A percentile compares a stretch with the other conserved stretches of the same genome.
These are phyloP conservation scores for Myodes glareolus DNA, from an alignment of 2,113 vertebrate species.

Conservation along the genomic window DNA sequence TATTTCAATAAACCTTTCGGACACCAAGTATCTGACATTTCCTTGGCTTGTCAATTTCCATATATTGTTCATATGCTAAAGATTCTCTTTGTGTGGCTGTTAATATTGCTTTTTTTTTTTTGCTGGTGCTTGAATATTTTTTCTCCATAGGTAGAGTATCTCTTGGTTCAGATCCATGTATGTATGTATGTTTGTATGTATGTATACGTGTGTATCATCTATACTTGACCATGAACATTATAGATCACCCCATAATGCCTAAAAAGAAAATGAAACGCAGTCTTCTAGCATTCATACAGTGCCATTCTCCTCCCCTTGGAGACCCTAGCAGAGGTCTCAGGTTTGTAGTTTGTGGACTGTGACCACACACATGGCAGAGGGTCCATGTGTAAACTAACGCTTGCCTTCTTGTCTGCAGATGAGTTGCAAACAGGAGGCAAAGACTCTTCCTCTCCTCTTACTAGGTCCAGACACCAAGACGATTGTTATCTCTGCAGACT, in stretches of 20 bases:
- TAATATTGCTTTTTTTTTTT: neutral
- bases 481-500: neutral
- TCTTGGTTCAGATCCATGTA: neutral
- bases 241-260: neutral
- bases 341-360: neutral
- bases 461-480: neutral
- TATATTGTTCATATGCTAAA: neutral
- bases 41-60: neutral
- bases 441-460: neutral
- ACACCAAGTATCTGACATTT: neutral
- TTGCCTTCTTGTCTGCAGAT: neutral
- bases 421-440: neutral
- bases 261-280: neutral
- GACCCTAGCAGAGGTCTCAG: neutral
- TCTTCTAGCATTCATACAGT: too few relatives aligned
- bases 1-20: conserved; percentile 49
- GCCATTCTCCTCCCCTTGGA: neutral
- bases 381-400: neutral
- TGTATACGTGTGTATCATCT: neutral
- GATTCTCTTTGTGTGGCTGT: neutral
- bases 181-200: neutral
- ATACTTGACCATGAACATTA: neutral
- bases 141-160: neutral
- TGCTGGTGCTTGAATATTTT: neutral
- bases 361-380: neutral